Evolutionary conservation across 1,140 invertebrate species (phyloP), one percentile per base, ranked within the genome.

Genomic region (Leptonema lineaticorne): DNA sequence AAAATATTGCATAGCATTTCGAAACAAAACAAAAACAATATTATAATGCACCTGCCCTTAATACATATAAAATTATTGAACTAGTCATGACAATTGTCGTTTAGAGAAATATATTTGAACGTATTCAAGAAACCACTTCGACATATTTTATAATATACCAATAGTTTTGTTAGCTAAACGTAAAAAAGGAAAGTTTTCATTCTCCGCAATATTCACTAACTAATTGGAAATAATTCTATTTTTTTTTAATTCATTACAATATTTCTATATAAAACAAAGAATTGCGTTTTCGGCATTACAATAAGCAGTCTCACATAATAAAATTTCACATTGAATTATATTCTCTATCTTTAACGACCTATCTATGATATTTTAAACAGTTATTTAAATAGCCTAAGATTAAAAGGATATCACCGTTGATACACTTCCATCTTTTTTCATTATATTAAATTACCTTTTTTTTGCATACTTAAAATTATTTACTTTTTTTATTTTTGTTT

Each of bases 241-340:
- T 11, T 57, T 37, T 20, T 53, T 26, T 18, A 53, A 18, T 33
- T 14, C 33, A 59, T 18, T 59, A 59, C 57, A 59, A 60, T 62
- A 62, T 59, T 33, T 53, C 28, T 37, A 59, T 59, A 59, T 45
- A 62, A 69, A 68, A 68, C 62, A 56, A 71, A 71, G 53, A 46
- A 50, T 69, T 53, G 71, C 71, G 48, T 69, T 68, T 50, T 63
- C 71, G 71, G 68, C 58, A 72, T 69, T 72, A 72, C 71, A 72
- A 67, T 72, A 72, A 72, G 71, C 71, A 72, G 71, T 72, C 71
- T 72, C 71, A 72, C 71, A 69, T 72, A 72, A 72, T 72, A 72
- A 72, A 72, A 72, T 68, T 72, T 72, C 71, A 72, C 71, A 72
- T 69, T 72, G 68, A 72, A 69, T 72, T 69, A 72, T 65, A 72